Evolutionary conservation across 2,888 invertebrate genomes (phyloP).

Genomic region (Morpho helenor): DNA sequence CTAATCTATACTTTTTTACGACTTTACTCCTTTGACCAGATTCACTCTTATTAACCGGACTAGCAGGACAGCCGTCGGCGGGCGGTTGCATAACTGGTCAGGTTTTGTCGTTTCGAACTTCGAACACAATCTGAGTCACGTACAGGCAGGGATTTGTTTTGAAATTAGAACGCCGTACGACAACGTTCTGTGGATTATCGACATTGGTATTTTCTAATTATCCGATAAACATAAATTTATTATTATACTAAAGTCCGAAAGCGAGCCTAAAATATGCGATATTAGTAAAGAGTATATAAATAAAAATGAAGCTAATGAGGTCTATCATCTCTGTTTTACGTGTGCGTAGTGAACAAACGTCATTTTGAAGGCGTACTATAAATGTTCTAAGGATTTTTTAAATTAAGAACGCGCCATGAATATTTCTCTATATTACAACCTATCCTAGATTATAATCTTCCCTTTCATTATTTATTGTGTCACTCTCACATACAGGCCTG

Average conservation of each 20-base stretch:
- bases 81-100: conserved; percentile 50
- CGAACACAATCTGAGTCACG: conserved; percentile 75
- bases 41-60: conserved; percentile 62
- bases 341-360: no score
- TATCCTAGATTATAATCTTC: no score
- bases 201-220: conserved; percentile 64
- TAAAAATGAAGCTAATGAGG: no score
- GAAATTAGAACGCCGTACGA: conserved; percentile 70
- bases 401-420: no score
- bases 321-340: no score
- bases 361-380: no score
- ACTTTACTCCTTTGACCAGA: conserved; percentile 38
- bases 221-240: conserved; percentile 25
- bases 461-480: no score
- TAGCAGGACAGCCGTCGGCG: conserved; percentile 30
- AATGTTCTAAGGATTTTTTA: no score
- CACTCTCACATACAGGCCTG: background rate
- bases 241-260: conserved; percentile 1
- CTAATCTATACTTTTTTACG: no score
- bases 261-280: background rate
- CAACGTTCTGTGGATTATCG: conserved; percentile 69
- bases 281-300: no score
- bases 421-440: no score
- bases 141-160: conserved; percentile 74
- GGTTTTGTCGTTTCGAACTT: conserved; percentile 57